phyloP scores from a whole-genome alignment of 37 sponge, comb jelly and placozoan species.

The Hormiphora californensis region DNA sequence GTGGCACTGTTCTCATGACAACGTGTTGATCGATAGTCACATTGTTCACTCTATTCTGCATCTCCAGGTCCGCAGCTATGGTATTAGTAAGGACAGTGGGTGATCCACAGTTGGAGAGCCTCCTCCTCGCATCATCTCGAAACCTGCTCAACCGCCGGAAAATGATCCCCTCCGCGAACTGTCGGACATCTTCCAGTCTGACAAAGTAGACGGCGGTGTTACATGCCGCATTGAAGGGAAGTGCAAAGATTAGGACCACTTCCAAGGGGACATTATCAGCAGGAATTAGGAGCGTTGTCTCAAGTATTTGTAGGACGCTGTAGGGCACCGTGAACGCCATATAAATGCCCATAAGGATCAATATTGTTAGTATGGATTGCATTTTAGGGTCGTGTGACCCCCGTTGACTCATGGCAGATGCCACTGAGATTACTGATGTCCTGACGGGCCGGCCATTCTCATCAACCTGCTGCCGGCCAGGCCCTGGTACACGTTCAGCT shows the following conservation, averaged over 20 bases:
- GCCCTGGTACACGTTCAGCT: too few relatives aligned
- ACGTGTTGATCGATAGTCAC: too few relatives aligned
- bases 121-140: too few relatives aligned
- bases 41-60: too few relatives aligned
- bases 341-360: background rate
- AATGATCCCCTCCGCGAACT: background rate
- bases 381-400: conserved; percentile 45
- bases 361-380: conserved; percentile 18
- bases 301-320: background rate
- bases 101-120: too few relatives aligned
- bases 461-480: background rate
- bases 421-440: conserved; percentile 42
- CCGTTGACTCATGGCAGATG: conserved; percentile 11
- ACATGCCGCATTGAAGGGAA: conserved; percentile 35
- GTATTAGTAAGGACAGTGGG: too few relatives aligned
- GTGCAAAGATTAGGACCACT: background rate
- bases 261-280: background rate
- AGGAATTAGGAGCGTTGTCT: background rate
- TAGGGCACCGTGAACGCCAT: conserved; percentile 29
- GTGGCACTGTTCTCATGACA: too few relatives aligned
- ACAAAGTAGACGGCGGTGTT: conserved; percentile 26
- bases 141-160: too few relatives aligned
- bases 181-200: background rate
- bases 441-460: background rate
- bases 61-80: too few relatives aligned